Conservation (phyloP, 2,113 vertebrate genomes). For the Triplophysa rosa region DNA sequence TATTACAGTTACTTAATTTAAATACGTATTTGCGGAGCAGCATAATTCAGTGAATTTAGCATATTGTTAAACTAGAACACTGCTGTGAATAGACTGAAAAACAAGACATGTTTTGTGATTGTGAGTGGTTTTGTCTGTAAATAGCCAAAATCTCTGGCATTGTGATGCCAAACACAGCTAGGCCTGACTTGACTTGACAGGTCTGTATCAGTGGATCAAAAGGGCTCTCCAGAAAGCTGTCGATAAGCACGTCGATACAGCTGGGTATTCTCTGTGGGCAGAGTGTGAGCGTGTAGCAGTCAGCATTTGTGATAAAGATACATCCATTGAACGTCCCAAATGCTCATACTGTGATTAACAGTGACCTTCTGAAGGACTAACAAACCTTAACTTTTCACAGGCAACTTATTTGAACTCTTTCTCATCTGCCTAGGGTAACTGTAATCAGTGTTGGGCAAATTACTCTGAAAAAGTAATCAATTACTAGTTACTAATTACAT, state of each 20-base stretch:
- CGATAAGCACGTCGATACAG: slow-evolving; percentile 51
- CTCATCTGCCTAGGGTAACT: background rate
- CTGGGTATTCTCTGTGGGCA: slow-evolving; percentile 1
- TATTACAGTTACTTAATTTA: too few species aligned
- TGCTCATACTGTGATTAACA: background rate
- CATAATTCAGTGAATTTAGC: too few species aligned
- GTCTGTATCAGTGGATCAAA: slow-evolving; percentile 38
- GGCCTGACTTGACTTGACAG: background rate
- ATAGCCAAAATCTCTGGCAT: slow-evolving; percentile 19
- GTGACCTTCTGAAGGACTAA: slow-evolving; percentile 40
- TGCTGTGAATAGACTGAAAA: too few species aligned
- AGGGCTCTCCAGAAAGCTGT: slow-evolving; percentile 42
- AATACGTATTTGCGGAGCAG: too few species aligned
- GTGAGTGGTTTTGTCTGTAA: slow-evolving; percentile 1
- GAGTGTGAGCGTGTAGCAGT: slow-evolving; percentile 42
- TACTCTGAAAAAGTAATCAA: too few species aligned
- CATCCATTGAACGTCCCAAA: background rate
- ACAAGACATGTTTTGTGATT: background rate
- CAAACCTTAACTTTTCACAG: background rate
- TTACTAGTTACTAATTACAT: too few species aligned
- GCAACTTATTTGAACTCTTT: background rate
- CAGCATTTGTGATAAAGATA: slow-evolving; percentile 50
- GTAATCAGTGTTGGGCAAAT: too few species aligned
- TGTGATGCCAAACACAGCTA: background rate
- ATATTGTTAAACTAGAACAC: too few species aligned